phyloP scores from a whole-genome alignment of 1,140 invertebrate genomes.

The Agraylea sexmaculata region DNA sequence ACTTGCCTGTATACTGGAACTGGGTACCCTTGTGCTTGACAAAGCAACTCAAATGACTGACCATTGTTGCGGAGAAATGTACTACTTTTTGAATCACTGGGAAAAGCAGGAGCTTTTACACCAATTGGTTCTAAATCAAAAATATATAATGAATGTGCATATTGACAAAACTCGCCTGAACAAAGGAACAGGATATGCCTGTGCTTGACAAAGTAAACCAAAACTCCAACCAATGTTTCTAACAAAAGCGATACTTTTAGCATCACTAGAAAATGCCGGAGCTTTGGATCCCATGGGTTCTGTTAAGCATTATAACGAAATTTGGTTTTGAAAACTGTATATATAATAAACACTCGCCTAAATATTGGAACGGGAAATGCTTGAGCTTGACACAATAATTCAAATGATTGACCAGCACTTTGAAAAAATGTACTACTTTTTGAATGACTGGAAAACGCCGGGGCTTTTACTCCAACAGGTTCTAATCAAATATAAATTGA shows the following conservation, averaged over 20 bases:
- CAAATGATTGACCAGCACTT: slow-evolving; percentile 35
- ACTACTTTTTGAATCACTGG: slow-evolving; percentile 51
- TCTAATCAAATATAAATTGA: slow-evolving; percentile 37
- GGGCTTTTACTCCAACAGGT: slow-evolving; percentile 53
- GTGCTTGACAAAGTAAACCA: slow-evolving; percentile 22
- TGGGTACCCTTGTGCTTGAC: slow-evolving; percentile 67
- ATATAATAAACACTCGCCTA: slow-evolving; percentile 43
- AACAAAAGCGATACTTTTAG: slow-evolving; percentile 52
- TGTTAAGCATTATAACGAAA: slow-evolving; percentile 28
- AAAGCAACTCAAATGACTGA: slow-evolving; percentile 50
- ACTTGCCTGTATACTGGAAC: slow-evolving; percentile 61
- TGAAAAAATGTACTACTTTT: slow-evolving; percentile 43
- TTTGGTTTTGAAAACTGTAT: no score
- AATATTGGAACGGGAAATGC: slow-evolving; percentile 53
- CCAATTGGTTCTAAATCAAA: slow-evolving; percentile 54
- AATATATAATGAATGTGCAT: slow-evolving; percentile 12
- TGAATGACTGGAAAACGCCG: slow-evolving; percentile 44
- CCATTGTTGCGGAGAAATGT: slow-evolving; percentile 42
- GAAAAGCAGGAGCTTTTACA: slow-evolving; percentile 53
- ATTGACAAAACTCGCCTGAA: slow-evolving; percentile 50
- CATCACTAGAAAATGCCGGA: slow-evolving; percentile 57
- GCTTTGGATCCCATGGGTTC: slow-evolving; percentile 59
- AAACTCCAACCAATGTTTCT: slow-evolving; percentile 31
- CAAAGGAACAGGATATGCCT: slow-evolving; percentile 55
- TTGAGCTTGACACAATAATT: slow-evolving; percentile 54